Percentiles rank a stretch among this genome's conserved stretches.
Evolutionary conservation across 2,113 vertebrate genomes (phyloP).

Genomic region (Vulpes vulpes): DNA sequence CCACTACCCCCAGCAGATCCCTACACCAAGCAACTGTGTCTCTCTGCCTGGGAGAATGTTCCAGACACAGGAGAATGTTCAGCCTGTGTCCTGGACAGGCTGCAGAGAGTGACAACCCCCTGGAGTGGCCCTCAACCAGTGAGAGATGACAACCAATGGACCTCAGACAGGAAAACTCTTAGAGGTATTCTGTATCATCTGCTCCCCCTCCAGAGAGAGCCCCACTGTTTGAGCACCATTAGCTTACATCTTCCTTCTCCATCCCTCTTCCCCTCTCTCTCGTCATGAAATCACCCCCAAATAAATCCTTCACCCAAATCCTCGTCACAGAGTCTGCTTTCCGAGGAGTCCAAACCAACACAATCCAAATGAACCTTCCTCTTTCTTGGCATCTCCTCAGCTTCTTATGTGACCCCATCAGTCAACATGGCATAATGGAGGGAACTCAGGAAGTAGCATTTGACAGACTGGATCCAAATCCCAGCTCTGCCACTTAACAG

Average conservation of each 20-base stretch:
- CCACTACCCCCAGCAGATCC: not conserved
- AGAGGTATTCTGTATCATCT: no score
- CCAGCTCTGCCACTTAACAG: not conserved
- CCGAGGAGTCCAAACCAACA: not conserved
- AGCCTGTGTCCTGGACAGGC: not conserved
- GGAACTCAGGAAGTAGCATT: not conserved
- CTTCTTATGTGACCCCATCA: accelerated
- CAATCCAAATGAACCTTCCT: not conserved
- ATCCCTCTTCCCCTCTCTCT: not conserved
- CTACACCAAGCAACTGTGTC: not conserved
- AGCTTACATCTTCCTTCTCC: not conserved
- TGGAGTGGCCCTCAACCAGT: not conserved
- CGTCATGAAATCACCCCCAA: not conserved
- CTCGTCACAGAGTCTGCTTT: not conserved
- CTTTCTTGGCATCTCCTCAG: not conserved
- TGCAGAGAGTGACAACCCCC: not conserved
- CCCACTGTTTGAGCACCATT: accelerated
- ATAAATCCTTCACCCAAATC: not conserved
- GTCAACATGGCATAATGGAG: accelerated
- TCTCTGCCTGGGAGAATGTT: not conserved
- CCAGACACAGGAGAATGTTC: not conserved
- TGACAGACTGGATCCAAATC: not conserved
- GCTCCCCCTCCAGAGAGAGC: not conserved
- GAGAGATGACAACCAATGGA: not conserved
- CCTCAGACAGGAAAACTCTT: not conserved